These are phyloP conservation scores for Eupsittula cactorum DNA, from an alignment of 2,113 vertebrate genomes.

Conservation along the genomic window DNA sequence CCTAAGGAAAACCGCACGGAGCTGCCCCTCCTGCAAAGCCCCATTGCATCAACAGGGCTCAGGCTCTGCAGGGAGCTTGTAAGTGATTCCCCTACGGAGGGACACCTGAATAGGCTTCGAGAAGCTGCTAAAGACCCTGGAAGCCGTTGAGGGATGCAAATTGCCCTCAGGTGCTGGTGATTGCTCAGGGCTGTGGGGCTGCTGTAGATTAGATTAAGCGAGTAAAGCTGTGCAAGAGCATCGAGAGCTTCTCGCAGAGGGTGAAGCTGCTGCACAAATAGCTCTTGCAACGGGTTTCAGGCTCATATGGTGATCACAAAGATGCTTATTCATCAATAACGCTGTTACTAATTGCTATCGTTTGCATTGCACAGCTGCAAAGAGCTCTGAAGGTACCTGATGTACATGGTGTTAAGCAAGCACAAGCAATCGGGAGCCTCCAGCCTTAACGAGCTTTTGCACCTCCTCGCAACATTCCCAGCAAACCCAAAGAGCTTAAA, in stretches of 20 bases:
- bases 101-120: not conserved
- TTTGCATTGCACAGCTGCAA: not conserved
- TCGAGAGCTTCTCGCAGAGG: not conserved
- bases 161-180: not conserved
- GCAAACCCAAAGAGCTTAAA: not conserved
- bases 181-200: no score
- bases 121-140: not conserved
- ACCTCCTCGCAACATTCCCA: not conserved
- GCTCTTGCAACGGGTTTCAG: not conserved
- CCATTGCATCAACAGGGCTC: rapidly evolving
- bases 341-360: no score
- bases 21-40: not conserved
- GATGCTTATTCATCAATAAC: not conserved
- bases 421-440: rapidly evolving
- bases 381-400: not conserved
- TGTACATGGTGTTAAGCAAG: rapidly evolving
- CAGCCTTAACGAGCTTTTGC: not conserved
- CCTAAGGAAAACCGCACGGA: rapidly evolving
- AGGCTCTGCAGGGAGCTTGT: not conserved
- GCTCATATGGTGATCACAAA: rapidly evolving
- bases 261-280: not conserved
- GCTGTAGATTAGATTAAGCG: not conserved
- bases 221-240: not conserved
- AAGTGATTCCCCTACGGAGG: no score
- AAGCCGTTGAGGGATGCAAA: not conserved